Base-by-base conservation (phyloP, 2,888 invertebrate species). In the Sphinx pinastri region DNA sequence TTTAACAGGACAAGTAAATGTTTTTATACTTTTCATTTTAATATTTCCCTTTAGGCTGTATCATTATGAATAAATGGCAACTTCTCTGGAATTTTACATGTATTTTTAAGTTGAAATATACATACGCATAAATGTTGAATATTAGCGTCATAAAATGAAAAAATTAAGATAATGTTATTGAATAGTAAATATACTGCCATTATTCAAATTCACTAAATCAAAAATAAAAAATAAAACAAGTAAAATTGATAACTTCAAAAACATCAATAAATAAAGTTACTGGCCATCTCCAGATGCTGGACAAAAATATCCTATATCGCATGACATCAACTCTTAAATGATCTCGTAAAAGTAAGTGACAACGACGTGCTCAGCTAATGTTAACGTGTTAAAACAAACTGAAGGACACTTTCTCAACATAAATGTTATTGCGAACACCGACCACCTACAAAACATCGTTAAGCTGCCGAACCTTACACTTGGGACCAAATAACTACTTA, bases 391-490 rank as follows among this genome's bases (percentile, higher is more conserved):
- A 73, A 74, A 78, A 79, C 75, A 80, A 72, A 78, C 72, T 73
- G 74, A 70, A 75, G 74, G 76, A 74, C 76, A 77, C 81, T 80
- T 82, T 79, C 78, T 78, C 77, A 75, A 75, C 78, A 77, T n/a
- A 79, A 79, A 77, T 75, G 71, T 71, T 73, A 74, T 70, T 60
- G 70, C 66, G 13, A 52, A 13, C 52, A 69, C 45, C 75, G 79
- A 81, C 79, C 81, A 83, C 78, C 81, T 77, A 75, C 77, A 75
- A 68, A 59, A 76, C 38, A 54, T 63, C 63, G 45, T 63, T 69
- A 68, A 70, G 73, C 72, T 70, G 73, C 54, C 79, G 81, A 84
- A 81, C 81, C 82, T 76, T 81, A 77, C 78, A 81, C 82, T 79
- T 73, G 70, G 47, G 12, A 14, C 45, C n/a, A 45, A 47, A 69